phyloP scores from a whole-genome alignment of 2,797 vertebrate genomes.

The Glossophaga mutica region DNA sequence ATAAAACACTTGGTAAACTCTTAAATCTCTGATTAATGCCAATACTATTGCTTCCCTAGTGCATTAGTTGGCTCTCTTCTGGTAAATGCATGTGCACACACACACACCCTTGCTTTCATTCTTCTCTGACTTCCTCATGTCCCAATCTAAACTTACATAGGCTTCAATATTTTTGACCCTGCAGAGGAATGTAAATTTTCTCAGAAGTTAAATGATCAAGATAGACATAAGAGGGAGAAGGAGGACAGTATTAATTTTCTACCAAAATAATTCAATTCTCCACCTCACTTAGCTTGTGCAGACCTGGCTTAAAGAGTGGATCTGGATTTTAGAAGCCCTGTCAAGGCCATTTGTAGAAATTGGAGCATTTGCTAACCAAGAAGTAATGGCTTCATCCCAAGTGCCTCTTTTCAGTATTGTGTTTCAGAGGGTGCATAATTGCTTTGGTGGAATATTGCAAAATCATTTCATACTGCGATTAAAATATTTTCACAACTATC shows the following conservation, averaged over 20 bases:
- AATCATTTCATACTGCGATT: conserved; percentile 48
- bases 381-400: conserved; percentile 38
- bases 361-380: conserved; percentile 26
- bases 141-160: not conserved
- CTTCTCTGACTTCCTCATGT: not conserved
- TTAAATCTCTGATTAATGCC: not conserved
- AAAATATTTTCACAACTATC: conserved; percentile 68
- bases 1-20: not conserved
- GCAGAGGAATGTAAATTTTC: not conserved
- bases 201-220: not conserved
- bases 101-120: not conserved
- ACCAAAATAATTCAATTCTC: conserved; percentile 41
- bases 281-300: not conserved
- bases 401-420: conserved; percentile 35
- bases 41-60: not conserved
- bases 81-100: not conserved
- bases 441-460: conserved; percentile 56
- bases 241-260: not conserved
- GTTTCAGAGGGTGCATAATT: conserved; percentile 54
- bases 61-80: not conserved
- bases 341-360: conserved; percentile 29
- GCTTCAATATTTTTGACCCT: not conserved
- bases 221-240: not conserved
- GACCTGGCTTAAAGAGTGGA: not conserved
- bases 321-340: not conserved